These are phyloP conservation scores for Anaspis maculata DNA, from an alignment of 2,888 invertebrate genomes.

Conservation along the genomic window DNA sequence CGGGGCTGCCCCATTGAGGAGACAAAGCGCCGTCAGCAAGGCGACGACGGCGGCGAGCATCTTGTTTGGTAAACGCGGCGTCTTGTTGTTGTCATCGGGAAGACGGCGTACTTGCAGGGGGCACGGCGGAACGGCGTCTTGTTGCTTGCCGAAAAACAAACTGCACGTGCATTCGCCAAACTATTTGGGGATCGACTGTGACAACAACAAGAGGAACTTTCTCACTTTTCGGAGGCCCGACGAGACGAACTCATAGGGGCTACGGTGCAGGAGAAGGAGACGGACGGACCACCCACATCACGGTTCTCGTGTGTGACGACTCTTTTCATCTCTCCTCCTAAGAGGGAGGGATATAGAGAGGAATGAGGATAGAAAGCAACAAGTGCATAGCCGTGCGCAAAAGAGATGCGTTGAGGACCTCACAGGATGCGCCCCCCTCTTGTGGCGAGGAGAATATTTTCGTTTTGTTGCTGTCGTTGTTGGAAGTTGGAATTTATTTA, in stretches of 20 bases:
- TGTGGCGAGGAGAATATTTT: too few species aligned
- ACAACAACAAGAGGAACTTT: slow-evolving; percentile 5
- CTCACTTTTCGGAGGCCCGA: too few species aligned
- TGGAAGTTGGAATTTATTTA: too few species aligned
- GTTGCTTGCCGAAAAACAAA: slow-evolving; percentile 7
- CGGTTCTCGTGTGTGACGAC: slow-evolving; percentile 4
- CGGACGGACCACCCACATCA: slow-evolving; percentile 11
- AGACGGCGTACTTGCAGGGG: slow-evolving; percentile 1
- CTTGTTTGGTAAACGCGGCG: too few species aligned
- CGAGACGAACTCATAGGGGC: too few species aligned
- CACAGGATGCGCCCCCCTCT: too few species aligned
- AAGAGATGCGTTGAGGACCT: too few species aligned
- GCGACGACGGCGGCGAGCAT: too few species aligned
- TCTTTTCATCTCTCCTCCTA: too few species aligned
- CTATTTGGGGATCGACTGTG: slow-evolving; percentile 10
- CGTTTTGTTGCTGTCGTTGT: too few species aligned
- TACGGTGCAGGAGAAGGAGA: slow-evolving; percentile 10
- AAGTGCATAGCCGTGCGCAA: slow-evolving; percentile 1
- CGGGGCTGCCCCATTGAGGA: slow-evolving; percentile 1
- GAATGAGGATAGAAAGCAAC: slow-evolving; percentile 3
- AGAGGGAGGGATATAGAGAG: too few species aligned
- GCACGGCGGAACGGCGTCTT: slow-evolving; percentile 3
- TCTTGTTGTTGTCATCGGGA: slow-evolving; percentile 1
- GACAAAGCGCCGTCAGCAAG: slow-evolving; percentile 1
- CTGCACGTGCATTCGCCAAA: slow-evolving; percentile 6